phyloP scores from a whole-genome alignment of 2,888 invertebrate species.

The Sphinx pinastri region DNA sequence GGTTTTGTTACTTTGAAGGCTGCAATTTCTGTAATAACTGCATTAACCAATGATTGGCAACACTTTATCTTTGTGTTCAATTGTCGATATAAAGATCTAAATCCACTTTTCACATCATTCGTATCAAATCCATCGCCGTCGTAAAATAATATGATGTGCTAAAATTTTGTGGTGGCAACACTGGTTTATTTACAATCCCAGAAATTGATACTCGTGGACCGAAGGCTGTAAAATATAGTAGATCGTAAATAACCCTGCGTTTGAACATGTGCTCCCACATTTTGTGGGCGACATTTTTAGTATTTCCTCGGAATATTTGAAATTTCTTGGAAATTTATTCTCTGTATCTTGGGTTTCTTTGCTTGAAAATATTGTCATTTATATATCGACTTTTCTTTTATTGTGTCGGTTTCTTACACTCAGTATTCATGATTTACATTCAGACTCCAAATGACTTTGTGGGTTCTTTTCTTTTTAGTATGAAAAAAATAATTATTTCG shows the following conservation, averaged over 20 bases:
- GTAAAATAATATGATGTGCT: slow-evolving; percentile 12
- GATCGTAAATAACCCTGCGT: background rate
- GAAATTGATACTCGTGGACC: slow-evolving; percentile 16
- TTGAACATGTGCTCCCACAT: background rate
- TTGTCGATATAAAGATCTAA: too few species aligned
- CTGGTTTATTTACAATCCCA: slow-evolving; percentile 8
- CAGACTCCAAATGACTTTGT: too few species aligned
- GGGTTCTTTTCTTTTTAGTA: too few species aligned
- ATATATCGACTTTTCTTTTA: background rate
- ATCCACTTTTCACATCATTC: background rate
- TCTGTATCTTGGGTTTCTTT: background rate
- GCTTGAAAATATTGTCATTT: background rate
- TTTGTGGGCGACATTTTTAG: background rate
- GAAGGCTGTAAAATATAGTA: background rate
- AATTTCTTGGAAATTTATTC: background rate
- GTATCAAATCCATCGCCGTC: background rate
- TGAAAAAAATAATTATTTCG: too few species aligned
- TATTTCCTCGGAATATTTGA: slow-evolving; percentile 1
- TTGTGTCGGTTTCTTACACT: too few species aligned
- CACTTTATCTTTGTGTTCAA: too few species aligned
- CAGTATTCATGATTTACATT: too few species aligned
- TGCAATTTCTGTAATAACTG: too few species aligned
- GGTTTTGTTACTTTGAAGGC: background rate
- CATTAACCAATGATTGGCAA: too few species aligned
- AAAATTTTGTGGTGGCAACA: slow-evolving; percentile 9